phyloP scores from a whole-genome alignment of 1,140 invertebrate species.

The Atta texana region DNA sequence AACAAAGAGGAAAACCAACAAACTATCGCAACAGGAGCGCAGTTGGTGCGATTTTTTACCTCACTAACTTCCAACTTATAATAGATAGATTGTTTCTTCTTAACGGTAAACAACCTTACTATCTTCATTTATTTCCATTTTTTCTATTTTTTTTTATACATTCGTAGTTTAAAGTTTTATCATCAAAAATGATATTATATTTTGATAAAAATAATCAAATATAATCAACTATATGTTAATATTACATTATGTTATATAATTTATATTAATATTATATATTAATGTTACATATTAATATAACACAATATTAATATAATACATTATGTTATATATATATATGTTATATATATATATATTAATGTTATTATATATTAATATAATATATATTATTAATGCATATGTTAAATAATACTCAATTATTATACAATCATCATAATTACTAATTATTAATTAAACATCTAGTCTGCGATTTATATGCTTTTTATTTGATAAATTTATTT shows the following conservation, averaged over 20 bases:
- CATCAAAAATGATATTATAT: not conserved
- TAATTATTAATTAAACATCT: conserved; percentile 21
- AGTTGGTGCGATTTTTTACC: conserved; percentile 33
- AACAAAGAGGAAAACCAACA: conserved; percentile 27
- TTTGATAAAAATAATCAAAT: not conserved
- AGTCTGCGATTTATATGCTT: not conserved
- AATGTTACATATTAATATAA: too few relatives aligned
- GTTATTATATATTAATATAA: too few relatives aligned
- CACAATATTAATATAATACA: too few relatives aligned
- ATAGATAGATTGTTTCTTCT: conserved; percentile 49
- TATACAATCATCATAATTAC: not conserved
- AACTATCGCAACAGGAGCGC: conserved; percentile 13
- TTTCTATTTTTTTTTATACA: not conserved
- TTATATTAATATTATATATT: too few relatives aligned
- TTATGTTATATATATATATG: too few relatives aligned
- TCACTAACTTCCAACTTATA: conserved; percentile 20
- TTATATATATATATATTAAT: too few relatives aligned
- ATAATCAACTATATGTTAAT: not conserved
- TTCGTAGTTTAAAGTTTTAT: not conserved
- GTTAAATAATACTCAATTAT: not conserved
- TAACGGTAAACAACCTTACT: conserved; percentile 6
- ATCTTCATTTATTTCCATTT: not conserved
- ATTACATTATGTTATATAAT: too few relatives aligned
- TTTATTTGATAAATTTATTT: conserved; percentile 15
- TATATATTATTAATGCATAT: too few relatives aligned